Percentiles rank a stretch among this genome's conserved stretches.
These are phyloP conservation scores for Rhynchotus rufescens DNA, from an alignment of 2,797 vertebrate genomes.

Conservation along the genomic window DNA sequence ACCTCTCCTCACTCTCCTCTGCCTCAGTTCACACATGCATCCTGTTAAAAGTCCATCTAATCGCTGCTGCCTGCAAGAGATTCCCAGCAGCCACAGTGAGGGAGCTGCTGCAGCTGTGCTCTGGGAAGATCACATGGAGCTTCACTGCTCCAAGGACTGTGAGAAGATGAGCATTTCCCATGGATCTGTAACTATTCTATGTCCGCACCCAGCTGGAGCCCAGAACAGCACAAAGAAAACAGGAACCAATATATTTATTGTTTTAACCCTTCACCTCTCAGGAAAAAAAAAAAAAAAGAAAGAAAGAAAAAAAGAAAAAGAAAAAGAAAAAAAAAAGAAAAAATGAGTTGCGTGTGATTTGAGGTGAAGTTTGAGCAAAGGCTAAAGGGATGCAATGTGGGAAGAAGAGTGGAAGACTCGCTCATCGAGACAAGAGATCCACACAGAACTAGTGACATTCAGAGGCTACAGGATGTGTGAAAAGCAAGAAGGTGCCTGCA, in stretches of 20 bases:
- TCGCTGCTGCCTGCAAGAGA: background rate
- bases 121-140: conserved; percentile 2
- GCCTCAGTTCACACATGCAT: background rate
- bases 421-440: background rate
- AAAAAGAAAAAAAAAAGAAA: background rate
- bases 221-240: conserved; percentile 48
- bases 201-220: conserved; percentile 56
- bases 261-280: conserved; percentile 56
- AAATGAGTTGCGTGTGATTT: background rate
- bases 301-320: background rate
- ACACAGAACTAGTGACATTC: background rate
- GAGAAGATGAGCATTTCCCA: conserved; percentile 68
- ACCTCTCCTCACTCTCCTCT: background rate
- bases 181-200: conserved; percentile 39
- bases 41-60: background rate
- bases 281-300: background rate
- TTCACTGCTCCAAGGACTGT: conserved; percentile 18
- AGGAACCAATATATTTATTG: conserved; percentile 58
- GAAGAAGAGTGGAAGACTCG: background rate
- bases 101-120: background rate
- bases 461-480: background rate
- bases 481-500: background rate
- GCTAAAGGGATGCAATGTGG: background rate
- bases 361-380: conserved; percentile 18
- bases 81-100: background rate